These are phyloP conservation scores for Rhagonycha lutea DNA, from an alignment of 2,888 invertebrate genomes.

Conservation along the genomic window DNA sequence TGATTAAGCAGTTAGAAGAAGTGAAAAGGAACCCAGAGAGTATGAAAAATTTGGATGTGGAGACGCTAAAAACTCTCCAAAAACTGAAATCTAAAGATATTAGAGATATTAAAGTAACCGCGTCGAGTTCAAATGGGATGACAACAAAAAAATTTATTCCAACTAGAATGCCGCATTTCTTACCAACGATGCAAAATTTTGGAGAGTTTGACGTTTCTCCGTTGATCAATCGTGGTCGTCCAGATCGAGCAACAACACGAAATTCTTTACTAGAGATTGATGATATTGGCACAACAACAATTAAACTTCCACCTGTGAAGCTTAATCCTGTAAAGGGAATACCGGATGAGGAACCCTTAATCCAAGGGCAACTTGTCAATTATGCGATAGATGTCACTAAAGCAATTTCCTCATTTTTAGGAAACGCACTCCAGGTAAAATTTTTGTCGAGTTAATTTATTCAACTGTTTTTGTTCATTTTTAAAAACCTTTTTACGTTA, in stretches of 20 bases:
- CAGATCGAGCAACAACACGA: constrained; percentile 34
- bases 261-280: constrained; percentile 30
- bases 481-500: constrained; percentile 3
- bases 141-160: constrained; percentile 18
- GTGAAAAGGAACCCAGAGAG: constrained; percentile 50
- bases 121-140: constrained; percentile 29
- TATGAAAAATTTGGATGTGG: constrained; percentile 44
- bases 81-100: not conserved
- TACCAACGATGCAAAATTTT: not conserved
- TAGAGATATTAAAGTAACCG: constrained; percentile 1
- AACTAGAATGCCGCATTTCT: not conserved
- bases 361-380: constrained; percentile 63
- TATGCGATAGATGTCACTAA: constrained; percentile 78
- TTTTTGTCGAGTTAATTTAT: not conserved
- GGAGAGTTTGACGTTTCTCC: constrained; percentile 21
- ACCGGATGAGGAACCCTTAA: constrained; percentile 43
- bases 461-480: not conserved
- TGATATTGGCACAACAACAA: constrained; percentile 29
- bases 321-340: constrained; percentile 51
- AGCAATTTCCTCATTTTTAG: constrained; percentile 77
- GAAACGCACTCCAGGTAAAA: constrained; percentile 74
- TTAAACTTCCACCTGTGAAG: constrained; percentile 48
- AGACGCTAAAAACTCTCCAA: constrained; percentile 45
- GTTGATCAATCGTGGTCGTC: constrained; percentile 15
- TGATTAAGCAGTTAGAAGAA: constrained; percentile 48